Base-by-base conservation (phyloP, 1,140 invertebrate genomes). In the Drosophila obscura region DNA sequence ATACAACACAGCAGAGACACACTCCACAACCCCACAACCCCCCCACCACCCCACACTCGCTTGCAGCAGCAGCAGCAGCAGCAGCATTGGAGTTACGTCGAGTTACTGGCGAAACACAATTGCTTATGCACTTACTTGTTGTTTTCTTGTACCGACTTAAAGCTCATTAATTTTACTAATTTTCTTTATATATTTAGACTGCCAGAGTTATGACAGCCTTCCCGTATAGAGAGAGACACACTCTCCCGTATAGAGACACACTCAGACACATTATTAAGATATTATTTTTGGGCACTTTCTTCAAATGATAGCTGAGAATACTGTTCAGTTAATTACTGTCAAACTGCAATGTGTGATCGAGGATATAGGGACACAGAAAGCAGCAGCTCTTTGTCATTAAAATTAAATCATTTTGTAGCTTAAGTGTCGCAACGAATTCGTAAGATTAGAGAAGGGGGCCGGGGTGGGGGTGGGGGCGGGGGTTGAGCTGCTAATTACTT, bases 91-190 rank as follows among this genome's bases (percentile, higher is more conserved):
- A 48, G 52, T 15, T 46, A 44, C 74, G 75, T 71, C 62, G 73
- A 73, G 81, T 85, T 69, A 49, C 60, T 69, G 63, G 49, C 64
- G 62, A 61, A 80, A 80, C 61, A 80, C 79, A 82, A 82, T 80
- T 80, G 78, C 78, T 81, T 74, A 76, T 66, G 59, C 71, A 81
- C 56, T 65, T 71, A 45, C 53, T 66, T 65, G 55, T 28, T 80
- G 63, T 59, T 68, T 26, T 57, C 48, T 65, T 64, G 46, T 5
- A 13, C 19, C 8, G 65, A 45, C 66, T 69, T 69, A 69, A 69
- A 69, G 64, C 69, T 69, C 66, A 69, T 69, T 69, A 69, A 69
- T 69, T 69, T 69, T 35, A 48, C 64, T 58, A 51, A 43, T 65
- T 35, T 45, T 16, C 24, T 7, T 43, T n/a, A 35, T 58, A 69